Evolutionary conservation across 2,797 vertebrate species (phyloP), one percentile per base, ranked within the genome.

Genomic region (Poecilia velifera): DNA sequence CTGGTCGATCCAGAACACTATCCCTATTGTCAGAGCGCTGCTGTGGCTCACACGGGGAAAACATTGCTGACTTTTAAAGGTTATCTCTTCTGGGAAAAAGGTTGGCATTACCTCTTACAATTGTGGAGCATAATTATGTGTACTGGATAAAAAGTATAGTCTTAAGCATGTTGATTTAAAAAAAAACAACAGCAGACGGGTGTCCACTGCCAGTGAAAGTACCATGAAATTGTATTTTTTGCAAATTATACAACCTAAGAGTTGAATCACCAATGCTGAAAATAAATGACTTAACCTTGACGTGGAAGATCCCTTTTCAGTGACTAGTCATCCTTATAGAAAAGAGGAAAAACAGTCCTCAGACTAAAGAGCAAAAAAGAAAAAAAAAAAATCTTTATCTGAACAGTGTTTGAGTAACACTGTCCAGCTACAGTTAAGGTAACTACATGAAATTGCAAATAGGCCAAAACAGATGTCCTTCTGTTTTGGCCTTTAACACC

Each of bases 31-130:
- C 87, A 92, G 89, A 9, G 72, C 73, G 34, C 76, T 78, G 87
- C 87, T 85, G 86, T 83, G 86, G 88, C 88, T 89, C 80, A 90
- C 83, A 80, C 49, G 87, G 90, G 90, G 91, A 90, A 93, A 93
- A 87, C 90, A 91, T 88, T 81, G 84, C 81, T 87, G 89, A 90
- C 90, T 91, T 94, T 93, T 92, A 94, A 94, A 94, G 91, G 91
- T 93, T 91, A 94, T 92, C 91, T 90, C 82, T 84, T 83, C 86
- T 90, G 92, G 88, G 90, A 91, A 92, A 71, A 89, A 90, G 84
- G 84, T 86, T 90, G 75, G 86, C 90, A 84, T 86, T 91, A 81
- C 87, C 57, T 68, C 84, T 80, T 82, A 88, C 83, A 89, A 89
- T 74, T 72, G 59, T 66, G 64, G 25, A 76, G 72, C 71, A 84